Evolutionary conservation across 2,888 invertebrate species (phyloP), one percentile per base, ranked within the genome.

Genomic region (Ichneumon xanthorius): DNA sequence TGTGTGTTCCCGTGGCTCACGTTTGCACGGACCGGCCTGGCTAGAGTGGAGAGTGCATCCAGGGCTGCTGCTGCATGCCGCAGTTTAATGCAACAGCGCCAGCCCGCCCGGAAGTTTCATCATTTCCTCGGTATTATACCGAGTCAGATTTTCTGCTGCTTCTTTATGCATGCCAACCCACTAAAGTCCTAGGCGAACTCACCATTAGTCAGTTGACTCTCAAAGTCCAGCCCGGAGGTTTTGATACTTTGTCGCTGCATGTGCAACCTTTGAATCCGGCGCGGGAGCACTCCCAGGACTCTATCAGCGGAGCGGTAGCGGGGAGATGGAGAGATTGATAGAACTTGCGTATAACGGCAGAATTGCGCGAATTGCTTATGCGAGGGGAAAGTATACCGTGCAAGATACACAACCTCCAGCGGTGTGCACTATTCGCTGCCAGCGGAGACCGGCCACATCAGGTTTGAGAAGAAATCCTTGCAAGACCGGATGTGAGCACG

Each of bases 61-160:
- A 5, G 67, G 40, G 19, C 22, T 16, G 16, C 30, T 61, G 61
- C 63, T 16, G 30, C 2, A 63, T 63, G 7, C 63, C 16, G 63
- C 37, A 70, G 70, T 65, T 75, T 61, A 70, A 75, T 48, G 45
- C 45, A 48, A 48, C 45, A 48, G 45, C 16, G 14, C 45, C 50
- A 70, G 63, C 73, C 63, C 76, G 58, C 76, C 84, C 80, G 80
- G 75, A 83, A 83, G 76, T 80, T 71, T 76, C 76, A 77, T 80
- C 76, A 72, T 68, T 80, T 80, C 19, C 53, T 22, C 63, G 48
- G 55, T 16, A 65, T 77, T 53, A 67, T 72, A 72, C 72, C 67
- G 65, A 65, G 55, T 76, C 70, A 26, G 40, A 55, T 55, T 61
- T n/a, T 53, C 50, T 16, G 61, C 50, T n/a, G 6, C n/a, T 53